phyloP scores from a whole-genome alignment of 2,113 vertebrate species.

The Cheirogaleus medius region DNA sequence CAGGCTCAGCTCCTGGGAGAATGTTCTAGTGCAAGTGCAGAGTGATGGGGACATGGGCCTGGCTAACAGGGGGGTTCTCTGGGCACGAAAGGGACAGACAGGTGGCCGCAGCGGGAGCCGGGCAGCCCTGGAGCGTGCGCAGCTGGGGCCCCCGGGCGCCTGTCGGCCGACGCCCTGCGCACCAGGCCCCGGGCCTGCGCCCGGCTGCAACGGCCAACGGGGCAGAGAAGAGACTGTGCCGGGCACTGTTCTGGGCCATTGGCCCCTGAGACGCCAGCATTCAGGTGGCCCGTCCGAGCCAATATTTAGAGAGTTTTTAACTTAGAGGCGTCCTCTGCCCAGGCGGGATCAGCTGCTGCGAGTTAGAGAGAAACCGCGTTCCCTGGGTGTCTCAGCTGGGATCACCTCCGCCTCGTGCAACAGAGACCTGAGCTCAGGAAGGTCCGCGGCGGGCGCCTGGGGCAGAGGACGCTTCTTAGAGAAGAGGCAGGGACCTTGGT shows the following conservation, averaged over 20 bases:
- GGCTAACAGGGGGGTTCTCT: neutral
- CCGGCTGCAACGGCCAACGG: neutral
- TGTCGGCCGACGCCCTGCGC: neutral
- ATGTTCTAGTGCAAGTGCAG: neutral
- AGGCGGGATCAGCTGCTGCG: accelerated
- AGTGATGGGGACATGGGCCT: accelerated
- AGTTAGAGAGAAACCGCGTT: neutral
- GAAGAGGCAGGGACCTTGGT: accelerated
- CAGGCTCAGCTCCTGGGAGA: neutral
- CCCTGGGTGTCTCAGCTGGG: neutral
- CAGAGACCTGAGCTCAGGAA: neutral
- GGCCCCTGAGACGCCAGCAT: neutral
- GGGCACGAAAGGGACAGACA: neutral
- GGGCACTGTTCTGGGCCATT: no score
- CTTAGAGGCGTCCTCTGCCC: neutral
- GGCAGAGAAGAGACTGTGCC: neutral
- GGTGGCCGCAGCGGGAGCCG: accelerated
- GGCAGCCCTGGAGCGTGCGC: neutral
- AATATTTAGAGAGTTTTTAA: accelerated
- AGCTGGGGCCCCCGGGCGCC: neutral
- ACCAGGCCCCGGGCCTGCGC: accelerated
- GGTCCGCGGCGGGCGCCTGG: neutral
- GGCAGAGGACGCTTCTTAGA: neutral
- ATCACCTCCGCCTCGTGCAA: neutral
- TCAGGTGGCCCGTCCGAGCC: accelerated